phyloP scores from a whole-genome alignment of 2,797 vertebrate genomes.

The Anomalospiza imberbis region DNA sequence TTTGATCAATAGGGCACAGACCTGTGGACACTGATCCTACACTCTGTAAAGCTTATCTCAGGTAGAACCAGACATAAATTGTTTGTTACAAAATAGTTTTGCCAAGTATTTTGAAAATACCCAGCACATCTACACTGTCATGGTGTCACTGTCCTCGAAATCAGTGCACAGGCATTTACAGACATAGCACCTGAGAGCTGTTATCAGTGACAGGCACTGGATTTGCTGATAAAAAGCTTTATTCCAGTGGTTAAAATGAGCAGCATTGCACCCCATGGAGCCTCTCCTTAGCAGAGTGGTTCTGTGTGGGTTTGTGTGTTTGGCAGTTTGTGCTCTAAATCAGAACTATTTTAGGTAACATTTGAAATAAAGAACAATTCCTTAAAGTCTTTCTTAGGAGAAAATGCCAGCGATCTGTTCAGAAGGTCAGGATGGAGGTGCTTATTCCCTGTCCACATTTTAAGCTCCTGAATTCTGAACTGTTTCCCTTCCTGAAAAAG shows the following conservation, averaged over 20 bases:
- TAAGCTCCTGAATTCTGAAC: background rate
- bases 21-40: background rate
- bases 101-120: background rate
- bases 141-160: background rate
- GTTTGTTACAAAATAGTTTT: background rate
- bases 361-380: background rate
- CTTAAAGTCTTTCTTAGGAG: background rate
- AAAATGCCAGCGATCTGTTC: background rate
- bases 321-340: background rate
- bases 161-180: background rate
- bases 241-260: background rate
- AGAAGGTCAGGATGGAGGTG: background rate
- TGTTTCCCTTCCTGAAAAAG: background rate
- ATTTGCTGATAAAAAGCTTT: background rate
- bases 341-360: background rate
- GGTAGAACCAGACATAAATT: background rate
- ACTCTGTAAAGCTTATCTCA: background rate
- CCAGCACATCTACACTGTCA: background rate
- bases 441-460: background rate
- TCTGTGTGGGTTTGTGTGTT: background rate
- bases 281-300: background rate
- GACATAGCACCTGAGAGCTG: background rate
- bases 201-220: background rate
- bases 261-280: background rate
- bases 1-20: background rate